Conservation (phyloP, 1,140 invertebrate genomes). For the Heliconius melpomene region DNA sequence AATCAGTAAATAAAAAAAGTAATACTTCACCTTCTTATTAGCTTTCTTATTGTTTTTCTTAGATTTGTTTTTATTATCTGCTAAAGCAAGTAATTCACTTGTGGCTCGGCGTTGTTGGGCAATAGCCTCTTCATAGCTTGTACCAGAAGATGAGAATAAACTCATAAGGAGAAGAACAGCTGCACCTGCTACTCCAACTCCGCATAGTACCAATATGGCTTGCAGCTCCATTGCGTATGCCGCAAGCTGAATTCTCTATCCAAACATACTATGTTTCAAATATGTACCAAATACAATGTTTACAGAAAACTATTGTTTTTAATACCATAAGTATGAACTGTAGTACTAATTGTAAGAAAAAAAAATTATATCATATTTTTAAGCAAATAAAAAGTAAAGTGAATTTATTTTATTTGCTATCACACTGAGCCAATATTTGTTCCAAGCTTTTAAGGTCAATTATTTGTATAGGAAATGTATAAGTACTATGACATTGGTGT, state of each 20-base stretch:
- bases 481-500: not conserved
- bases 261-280: not conserved
- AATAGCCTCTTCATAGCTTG: conserved; percentile 75
- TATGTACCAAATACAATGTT: not conserved
- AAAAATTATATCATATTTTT: not conserved
- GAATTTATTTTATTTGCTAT: not conserved
- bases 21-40: conserved; percentile 62
- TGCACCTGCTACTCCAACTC: conserved; percentile 65
- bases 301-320: not conserved
- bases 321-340: too few species aligned
- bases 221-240: conserved; percentile 73
- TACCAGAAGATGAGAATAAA: conserved; percentile 69
- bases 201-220: conserved; percentile 69
- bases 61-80: conserved; percentile 67
- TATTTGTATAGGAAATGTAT: not conserved
- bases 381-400: not conserved
- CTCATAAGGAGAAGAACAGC: conserved; percentile 73
- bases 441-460: not conserved
- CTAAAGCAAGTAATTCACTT: conserved; percentile 70
- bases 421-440: not conserved
- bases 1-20: not conserved
- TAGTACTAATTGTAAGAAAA: too few species aligned
- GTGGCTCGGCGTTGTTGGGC: conserved; percentile 71
- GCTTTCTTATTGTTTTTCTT: conserved; percentile 73
- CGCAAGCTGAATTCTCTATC: conserved; percentile 40